Conservation (phyloP, 2,113 vertebrate species). For the Malaclemys terrapin region DNA sequence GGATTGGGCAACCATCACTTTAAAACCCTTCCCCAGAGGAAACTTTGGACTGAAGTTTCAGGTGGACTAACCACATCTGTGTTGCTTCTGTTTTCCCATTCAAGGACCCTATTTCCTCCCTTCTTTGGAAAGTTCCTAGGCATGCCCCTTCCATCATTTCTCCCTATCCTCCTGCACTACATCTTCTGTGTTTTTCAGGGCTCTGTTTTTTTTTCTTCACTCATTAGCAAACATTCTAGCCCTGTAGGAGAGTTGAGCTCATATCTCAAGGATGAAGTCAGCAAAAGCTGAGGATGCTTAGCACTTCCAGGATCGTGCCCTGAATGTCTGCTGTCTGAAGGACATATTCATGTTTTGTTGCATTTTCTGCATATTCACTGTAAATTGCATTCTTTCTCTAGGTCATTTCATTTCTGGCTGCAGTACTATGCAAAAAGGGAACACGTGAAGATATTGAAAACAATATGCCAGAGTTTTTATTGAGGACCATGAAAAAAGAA, state of each 20-base stretch:
- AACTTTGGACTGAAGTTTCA: neutral
- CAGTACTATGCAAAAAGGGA: conserved; percentile 92
- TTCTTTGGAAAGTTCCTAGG: neutral
- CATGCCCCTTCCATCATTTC: rapidly evolving
- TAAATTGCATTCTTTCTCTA: conserved; percentile 61
- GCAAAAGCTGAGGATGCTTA: neutral
- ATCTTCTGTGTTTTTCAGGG: neutral
- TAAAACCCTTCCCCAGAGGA: neutral
- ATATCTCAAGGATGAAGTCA: neutral
- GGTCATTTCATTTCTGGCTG: conserved; percentile 96
- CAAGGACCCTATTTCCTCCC: neutral
- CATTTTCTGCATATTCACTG: neutral
- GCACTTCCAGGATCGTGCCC: neutral
- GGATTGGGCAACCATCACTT: neutral
- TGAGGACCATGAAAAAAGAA: conserved; percentile 82
- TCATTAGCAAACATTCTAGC: neutral
- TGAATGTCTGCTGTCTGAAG: neutral
- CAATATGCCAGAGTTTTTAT: conserved; percentile 93
- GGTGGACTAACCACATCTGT: neutral
- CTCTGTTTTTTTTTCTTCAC: neutral
- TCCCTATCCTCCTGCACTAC: neutral
- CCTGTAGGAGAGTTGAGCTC: rapidly evolving
- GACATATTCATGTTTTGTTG: neutral
- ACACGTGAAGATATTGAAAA: conserved; percentile 94
- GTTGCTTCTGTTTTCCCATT: neutral